Evolutionary conservation across 1,140 invertebrate species (phyloP), one percentile per base, ranked within the genome.

Genomic region (Gyrodactylus bullatarudis): DNA sequence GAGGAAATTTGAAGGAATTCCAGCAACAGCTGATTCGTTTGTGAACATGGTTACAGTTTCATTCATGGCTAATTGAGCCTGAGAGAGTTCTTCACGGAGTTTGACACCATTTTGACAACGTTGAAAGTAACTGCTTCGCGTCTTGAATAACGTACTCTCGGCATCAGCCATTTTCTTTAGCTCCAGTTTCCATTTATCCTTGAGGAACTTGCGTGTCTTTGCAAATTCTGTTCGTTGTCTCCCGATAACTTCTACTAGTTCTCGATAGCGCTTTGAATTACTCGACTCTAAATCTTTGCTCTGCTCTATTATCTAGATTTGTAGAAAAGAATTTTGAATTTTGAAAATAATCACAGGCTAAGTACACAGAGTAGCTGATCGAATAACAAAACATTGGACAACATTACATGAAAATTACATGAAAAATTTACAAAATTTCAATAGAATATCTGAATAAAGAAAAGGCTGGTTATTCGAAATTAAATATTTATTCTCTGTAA

Each of bases 171-270:
- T 71, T 26, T 24, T 8, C 24, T 71, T 71, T n/a, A 21, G 24
- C 21, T 71, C 70, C n/a, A 20, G 24, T 71, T 71, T 71, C 70
- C 70, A 71, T 71, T 71, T 71, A 23, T 71, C 70, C 24, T 71
- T 71, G 24, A 23, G 24, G 23, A 23, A 24, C 23, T 71, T 71
- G 8, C 70, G 70, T 24, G 70, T 71, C 24, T 71, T 71, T 1
- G 21, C 24, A 24, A 71, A 71, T 26, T 71, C 70, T 25, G 70
- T 71, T 26, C 70, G 23, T n/a, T 71, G 70, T 20, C 70, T n/a
- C 22, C 24, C 24, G 26, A 71, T 71, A 25, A 54, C 34, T 54
- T 54, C 34, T 54, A 54, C 34, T 8, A 54, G 34, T 54, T 54
- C 34, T 16, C 34, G 34, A 54, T 54, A 54, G n/a, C 34, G 34